Conservation (phyloP, 2,113 vertebrate genomes). For the Malurus alboscapulatus region DNA sequence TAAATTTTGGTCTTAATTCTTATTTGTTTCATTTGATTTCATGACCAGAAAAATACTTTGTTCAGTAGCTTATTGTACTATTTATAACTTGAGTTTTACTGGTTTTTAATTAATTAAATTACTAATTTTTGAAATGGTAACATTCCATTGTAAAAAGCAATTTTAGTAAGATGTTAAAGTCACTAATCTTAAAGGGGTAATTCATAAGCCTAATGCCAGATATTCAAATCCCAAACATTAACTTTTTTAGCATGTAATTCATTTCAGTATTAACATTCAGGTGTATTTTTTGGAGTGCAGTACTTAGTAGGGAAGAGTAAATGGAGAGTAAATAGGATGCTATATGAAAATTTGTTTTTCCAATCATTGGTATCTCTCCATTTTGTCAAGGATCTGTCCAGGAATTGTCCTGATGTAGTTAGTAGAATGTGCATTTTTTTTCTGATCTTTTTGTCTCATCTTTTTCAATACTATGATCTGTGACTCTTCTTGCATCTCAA, state of each 20-base stretch:
- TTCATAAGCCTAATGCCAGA: not conserved
- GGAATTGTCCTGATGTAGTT: not conserved
- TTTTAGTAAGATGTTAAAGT: not conserved
- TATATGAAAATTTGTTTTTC: not conserved
- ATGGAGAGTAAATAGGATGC: not conserved
- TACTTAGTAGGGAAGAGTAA: not conserved
- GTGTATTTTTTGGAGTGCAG: not conserved
- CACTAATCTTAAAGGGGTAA: not conserved
- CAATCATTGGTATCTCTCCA: fast-evolving
- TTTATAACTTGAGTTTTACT: not conserved
- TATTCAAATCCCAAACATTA: not conserved
- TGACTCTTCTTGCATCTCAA: not conserved
- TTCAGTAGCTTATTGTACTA: not conserved
- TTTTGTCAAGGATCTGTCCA: not conserved
- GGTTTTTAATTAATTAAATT: not conserved
- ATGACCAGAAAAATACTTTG: not conserved
- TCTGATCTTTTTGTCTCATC: not conserved
- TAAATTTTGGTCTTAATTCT: not conserved
- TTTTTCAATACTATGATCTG: not conserved
- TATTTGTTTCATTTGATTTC: not conserved
- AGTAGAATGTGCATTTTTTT: not conserved
- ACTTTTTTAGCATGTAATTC: not conserved
- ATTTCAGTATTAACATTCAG: not conserved
- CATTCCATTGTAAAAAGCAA: not conserved
- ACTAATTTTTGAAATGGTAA: not conserved